A percentile compares a stretch with the other conserved stretches of the same genome.
Evolutionary conservation across 2,797 vertebrate genomes (phyloP).

Genomic region (Hafferia zeledoni): DNA sequence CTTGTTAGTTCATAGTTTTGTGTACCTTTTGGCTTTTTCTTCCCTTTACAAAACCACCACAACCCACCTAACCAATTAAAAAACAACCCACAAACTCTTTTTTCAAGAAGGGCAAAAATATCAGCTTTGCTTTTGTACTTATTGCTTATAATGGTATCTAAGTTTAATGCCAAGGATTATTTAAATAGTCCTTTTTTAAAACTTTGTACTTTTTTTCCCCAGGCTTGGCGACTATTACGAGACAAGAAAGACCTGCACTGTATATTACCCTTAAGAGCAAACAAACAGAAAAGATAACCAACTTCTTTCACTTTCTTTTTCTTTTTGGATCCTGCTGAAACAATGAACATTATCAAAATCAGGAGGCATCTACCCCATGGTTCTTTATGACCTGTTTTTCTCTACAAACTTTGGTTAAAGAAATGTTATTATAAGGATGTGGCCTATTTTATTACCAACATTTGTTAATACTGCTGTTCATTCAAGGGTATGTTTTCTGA

Average conservation of each 20-base stretch:
- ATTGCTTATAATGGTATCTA: neutral
- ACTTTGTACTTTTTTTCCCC: constrained; percentile 19
- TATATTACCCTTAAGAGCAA: constrained; percentile 84
- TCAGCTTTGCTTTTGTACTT: neutral
- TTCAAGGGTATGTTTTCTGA: constrained; percentile 64
- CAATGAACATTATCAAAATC: constrained; percentile 59
- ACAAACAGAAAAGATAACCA: constrained; percentile 71
- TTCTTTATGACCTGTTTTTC: constrained; percentile 56
- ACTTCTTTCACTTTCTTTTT: constrained; percentile 20
- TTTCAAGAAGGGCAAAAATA: neutral
- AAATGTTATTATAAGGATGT: constrained; percentile 70
- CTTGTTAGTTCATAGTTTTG: neutral
- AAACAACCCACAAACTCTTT: neutral
- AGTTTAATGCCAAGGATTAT: neutral
- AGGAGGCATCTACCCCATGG: constrained; percentile 41
- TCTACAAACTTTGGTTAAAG: constrained; percentile 69
- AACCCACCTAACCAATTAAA: neutral
- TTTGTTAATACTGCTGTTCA: constrained; percentile 67
- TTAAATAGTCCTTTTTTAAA: constrained; percentile 3
- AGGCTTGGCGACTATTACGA: constrained; percentile 85
- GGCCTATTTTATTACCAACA: constrained; percentile 63
- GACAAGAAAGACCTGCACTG: constrained; percentile 86
- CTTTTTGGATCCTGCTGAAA: constrained; percentile 62
- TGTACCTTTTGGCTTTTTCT: neutral
- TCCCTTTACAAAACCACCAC: neutral